Evolutionary conservation across 2,797 vertebrate species (phyloP), one percentile per base, ranked within the genome.

Genomic region (Cheirogaleus major): DNA sequence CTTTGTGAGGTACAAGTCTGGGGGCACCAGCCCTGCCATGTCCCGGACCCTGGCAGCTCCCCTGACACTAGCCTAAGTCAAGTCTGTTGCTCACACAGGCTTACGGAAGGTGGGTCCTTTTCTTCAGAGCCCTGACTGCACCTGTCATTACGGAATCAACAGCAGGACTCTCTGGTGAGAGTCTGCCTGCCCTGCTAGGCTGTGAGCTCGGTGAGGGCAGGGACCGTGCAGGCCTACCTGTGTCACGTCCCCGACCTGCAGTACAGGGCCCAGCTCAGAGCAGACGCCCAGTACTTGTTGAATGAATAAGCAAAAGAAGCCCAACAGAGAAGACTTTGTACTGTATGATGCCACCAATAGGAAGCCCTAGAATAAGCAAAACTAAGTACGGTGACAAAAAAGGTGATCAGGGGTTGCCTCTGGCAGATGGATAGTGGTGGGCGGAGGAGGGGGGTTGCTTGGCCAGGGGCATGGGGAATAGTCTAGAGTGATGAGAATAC

Each of bases 381-480:
- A n/a, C 1, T 1, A 57, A 32, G 5, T 35, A 2, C 0, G 20
- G 23, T 0, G 15, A 45, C 20, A 1, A 30, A 25, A 35, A 14
- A 7, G 61, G 23, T 2, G 35, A 52, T 9, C 4, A 11, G 13
- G 4, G 25, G 22, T 1, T 32, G 18, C 32, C 20, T 15, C 18
- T 57, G 63, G 41, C 4, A 15, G 38, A 15, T 1, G 20, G 61
- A 5, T 0, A 6, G 30, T 38, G 11, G 12, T 17, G 35, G 48
- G 4, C 14, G 32, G 30, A 52, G 35, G 38, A 35, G 3, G 2
- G 38, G 45, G 7, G 22, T 15, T 2, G 27, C 23, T 2, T 22
- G 50, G 48, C 27, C 30, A 1, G 1, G 5, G 63, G 22, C 67
- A 23, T 1, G 0, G 78, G 6, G 15, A 48, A 73, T 20, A 5